These are phyloP conservation scores for Sprattus sprattus DNA, from an alignment of 2,113 vertebrate genomes.

Conservation along the genomic window DNA sequence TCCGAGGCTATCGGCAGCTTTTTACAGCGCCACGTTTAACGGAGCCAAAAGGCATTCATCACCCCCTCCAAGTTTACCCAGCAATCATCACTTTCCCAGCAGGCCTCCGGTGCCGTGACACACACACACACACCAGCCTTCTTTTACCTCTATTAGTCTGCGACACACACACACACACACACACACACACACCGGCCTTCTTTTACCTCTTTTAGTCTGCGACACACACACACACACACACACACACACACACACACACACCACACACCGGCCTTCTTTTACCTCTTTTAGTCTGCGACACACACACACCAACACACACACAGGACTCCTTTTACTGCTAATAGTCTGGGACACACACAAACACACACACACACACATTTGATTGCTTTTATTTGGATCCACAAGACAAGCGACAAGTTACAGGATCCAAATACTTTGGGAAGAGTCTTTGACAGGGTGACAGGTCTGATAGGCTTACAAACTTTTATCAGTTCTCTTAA, in stretches of 20 bases:
- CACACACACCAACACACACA: not conserved
- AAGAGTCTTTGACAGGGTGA: no score
- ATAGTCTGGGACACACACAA: not conserved
- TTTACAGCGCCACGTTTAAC: conserved; percentile 59
- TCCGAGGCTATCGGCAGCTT: conserved; percentile 57
- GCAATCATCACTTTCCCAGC: conserved; percentile 61
- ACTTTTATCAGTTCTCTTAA: no score
- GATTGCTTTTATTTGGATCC: no score
- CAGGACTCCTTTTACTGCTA: not conserved
- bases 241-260: conserved; percentile 8
- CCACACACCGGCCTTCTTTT: not conserved
- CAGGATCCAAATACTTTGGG: no score
- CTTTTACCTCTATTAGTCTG: conserved; percentile 62
- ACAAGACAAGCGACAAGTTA: no score
- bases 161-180: conserved; percentile 37
- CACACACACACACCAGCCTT: conserved; percentile 31
- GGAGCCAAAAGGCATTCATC: conserved; percentile 66
- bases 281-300: not conserved
- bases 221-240: not conserved
- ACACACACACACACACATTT: conserved; percentile 21
- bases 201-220: no score
- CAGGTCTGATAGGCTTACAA: no score
- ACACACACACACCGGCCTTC: not conserved
- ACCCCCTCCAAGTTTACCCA: conserved; percentile 57
- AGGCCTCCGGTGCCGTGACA: conserved; percentile 32